These are phyloP conservation scores for Platerodrilus igneus DNA, from an alignment of 2,888 invertebrate genomes.

Conservation along the genomic window DNA sequence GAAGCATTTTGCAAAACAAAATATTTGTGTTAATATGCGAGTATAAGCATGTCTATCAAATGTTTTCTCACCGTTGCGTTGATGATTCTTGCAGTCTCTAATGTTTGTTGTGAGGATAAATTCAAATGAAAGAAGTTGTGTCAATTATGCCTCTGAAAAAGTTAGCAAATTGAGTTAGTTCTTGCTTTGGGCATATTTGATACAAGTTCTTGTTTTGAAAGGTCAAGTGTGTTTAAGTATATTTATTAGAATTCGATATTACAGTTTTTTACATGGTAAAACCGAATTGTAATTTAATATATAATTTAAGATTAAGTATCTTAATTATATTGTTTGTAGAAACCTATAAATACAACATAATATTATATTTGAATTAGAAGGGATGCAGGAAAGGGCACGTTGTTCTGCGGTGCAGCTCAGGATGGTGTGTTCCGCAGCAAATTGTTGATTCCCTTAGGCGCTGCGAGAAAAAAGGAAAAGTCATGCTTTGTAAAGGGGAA, in stretches of 20 bases:
- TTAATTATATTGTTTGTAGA: slow-evolving; percentile 37
- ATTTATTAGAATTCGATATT: slow-evolving; percentile 32
- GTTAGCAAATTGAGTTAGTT: slow-evolving; percentile 10
- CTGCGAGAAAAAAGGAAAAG: slow-evolving; percentile 41
- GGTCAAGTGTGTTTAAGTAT: slow-evolving; percentile 16
- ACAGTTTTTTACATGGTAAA: slow-evolving; percentile 28
- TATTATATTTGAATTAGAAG: slow-evolving; percentile 34
- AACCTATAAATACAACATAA: slow-evolving; percentile 38
- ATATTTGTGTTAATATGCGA: slow-evolving; percentile 38
- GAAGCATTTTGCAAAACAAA: slow-evolving; percentile 35
- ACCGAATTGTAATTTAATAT: slow-evolving; percentile 29
- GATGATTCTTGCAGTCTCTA: slow-evolving; percentile 11
- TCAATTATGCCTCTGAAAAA: slow-evolving; percentile 11
- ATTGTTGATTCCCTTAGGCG: slow-evolving; percentile 41
- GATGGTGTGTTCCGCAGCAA: slow-evolving; percentile 24
- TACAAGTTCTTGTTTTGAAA: slow-evolving; percentile 14
- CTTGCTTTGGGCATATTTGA: slow-evolving; percentile 10
- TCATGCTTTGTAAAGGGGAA: slow-evolving; percentile 37
- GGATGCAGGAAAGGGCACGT: slow-evolving; percentile 35
- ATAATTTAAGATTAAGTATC: slow-evolving; percentile 38
- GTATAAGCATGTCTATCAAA: slow-evolving; percentile 32
- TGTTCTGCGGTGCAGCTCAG: slow-evolving; percentile 29
- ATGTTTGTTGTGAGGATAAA: slow-evolving; percentile 16
- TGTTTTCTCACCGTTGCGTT: slow-evolving; percentile 41
- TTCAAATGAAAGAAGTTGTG: slow-evolving; percentile 9